Conservation (phyloP, 2,888 invertebrate species). For the Cecidostiba fungosa region DNA sequence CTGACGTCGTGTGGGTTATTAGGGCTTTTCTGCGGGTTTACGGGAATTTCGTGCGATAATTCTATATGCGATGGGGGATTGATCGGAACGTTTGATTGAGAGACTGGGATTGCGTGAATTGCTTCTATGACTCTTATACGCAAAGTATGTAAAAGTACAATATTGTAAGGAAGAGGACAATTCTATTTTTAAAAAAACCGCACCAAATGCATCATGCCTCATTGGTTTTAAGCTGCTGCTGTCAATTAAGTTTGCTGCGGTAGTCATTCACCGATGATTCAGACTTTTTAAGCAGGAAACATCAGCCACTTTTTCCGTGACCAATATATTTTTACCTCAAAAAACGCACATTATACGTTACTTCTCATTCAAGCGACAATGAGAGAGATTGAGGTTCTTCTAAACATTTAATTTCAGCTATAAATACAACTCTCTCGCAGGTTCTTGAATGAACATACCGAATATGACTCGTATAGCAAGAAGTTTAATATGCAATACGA, state of each 20-base stretch:
- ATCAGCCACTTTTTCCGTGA: slow-evolving; percentile 8
- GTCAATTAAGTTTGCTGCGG: slow-evolving; percentile 35
- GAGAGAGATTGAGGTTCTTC: background rate
- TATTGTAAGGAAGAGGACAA: background rate
- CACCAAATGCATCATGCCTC: background rate
- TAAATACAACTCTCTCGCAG: background rate
- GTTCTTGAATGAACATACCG: background rate
- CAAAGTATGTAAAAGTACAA: background rate
- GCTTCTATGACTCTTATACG: background rate
- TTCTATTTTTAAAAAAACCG: background rate
- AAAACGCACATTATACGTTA: background rate
- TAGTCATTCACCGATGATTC: slow-evolving; percentile 56
- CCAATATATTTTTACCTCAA: slow-evolving; percentile 20
- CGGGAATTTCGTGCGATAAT: background rate
- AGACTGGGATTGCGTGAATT: background rate
- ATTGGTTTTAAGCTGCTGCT: slow-evolving; percentile 1
- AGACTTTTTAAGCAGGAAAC: slow-evolving; percentile 48
- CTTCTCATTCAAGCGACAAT: too few species aligned
- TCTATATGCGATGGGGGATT: background rate
- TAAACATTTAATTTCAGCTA: background rate
- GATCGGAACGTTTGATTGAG: background rate
- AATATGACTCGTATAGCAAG: background rate
- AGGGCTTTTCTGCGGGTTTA: background rate
- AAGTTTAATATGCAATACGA: background rate
- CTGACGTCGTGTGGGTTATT: too few species aligned